These are phyloP conservation scores for Dolichotis patagonum DNA, from an alignment of 2,113 vertebrate species.

Conservation along the genomic window DNA sequence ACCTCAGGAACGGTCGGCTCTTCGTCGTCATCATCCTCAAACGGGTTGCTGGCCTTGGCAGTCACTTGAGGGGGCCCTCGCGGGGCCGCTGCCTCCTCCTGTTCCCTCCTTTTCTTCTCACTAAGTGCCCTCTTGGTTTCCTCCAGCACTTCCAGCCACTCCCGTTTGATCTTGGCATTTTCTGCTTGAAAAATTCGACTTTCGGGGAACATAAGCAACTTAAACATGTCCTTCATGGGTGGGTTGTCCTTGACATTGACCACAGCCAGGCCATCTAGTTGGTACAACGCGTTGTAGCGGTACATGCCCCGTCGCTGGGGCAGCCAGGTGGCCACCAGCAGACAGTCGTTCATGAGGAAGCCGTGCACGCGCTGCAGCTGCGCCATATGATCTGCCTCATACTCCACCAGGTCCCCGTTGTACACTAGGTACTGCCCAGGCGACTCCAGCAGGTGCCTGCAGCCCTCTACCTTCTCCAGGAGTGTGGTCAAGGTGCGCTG, in stretches of 20 bases:
- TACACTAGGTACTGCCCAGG: conserved; percentile 96
- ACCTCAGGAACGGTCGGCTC: conserved; percentile 77
- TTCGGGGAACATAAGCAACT: conserved; percentile 98
- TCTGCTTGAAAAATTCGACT: conserved; percentile 98
- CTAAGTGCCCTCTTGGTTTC: conserved; percentile 95
- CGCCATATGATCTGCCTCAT: conserved; percentile 96
- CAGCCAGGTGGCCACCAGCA: conserved; percentile 95
- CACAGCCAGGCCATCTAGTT: conserved; percentile 95
- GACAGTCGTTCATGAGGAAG: conserved; percentile 98
- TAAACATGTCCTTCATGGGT: conserved; percentile 99
- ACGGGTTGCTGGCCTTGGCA: conserved; percentile 91
- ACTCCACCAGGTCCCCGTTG: conserved; percentile 97
- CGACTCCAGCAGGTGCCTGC: conserved; percentile 95
- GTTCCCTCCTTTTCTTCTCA: conserved; percentile 92
- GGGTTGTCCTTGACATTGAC: conserved; percentile 99
- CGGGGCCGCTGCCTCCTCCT: conserved; percentile 89
- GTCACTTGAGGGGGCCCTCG: conserved; percentile 81
- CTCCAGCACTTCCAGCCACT: conserved; percentile 98
- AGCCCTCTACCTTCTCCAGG: conserved; percentile 98
- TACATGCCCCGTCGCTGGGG: conserved; percentile 94
- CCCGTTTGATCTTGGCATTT: conserved; percentile 99
- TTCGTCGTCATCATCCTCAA: conserved; percentile 85
- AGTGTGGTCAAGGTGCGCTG: conserved; percentile 96
- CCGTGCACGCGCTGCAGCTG: conserved; percentile 97
- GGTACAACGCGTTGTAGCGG: conserved; percentile 95